Base-by-base conservation (phyloP, 2,113 vertebrate species). In the Lontra canadensis region DNA sequence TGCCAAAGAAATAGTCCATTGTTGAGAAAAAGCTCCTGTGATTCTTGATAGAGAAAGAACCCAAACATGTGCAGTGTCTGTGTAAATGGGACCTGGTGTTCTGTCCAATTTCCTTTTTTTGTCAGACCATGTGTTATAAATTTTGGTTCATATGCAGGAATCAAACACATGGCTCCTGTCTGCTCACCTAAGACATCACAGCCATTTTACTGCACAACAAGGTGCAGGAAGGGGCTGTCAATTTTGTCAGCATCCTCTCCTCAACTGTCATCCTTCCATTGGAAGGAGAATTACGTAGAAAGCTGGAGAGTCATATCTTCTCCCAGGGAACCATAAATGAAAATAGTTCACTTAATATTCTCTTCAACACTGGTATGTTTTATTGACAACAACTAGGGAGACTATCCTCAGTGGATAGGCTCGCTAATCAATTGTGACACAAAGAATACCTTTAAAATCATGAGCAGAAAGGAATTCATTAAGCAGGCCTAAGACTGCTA, bases 341-440 rank as follows among this genome's bases (percentile, higher is more conserved):
- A 94, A 92, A 36, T 34, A 84, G 39, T 61, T 86, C 79, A 86
- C 87, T 93, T 83, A 73, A 81, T 96, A 61, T 89, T 79, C 17
- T 71, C 36, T 96, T 93, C 36, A 65, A 93, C 67, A 63, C 21
- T 44, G 42, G 34, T 76, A 52, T 36, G 44, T 47, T 87, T 96
- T 82, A 76, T 78, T 49, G 44, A 83, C 47, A 93, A 52, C 69
- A 88, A 90, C 7, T 65, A n/a, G 34, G 6, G 17, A 65, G n/a
- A 8, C 34, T 36, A 65, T 71, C 25, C 34, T 18, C 39, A 52
- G 82, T 1, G 20, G 74, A 81, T 10, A 83, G n/a, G 47, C 15
- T 39, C 94, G 59, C 73, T 93, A 76, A 86, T 21, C 34, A 69
- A 47, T 39, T 61, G 47, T 57, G 65, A 81, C 29, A 96, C 39